phyloP scores from a whole-genome alignment of 1,140 invertebrate genomes.

The Anoplophora glabripennis region DNA sequence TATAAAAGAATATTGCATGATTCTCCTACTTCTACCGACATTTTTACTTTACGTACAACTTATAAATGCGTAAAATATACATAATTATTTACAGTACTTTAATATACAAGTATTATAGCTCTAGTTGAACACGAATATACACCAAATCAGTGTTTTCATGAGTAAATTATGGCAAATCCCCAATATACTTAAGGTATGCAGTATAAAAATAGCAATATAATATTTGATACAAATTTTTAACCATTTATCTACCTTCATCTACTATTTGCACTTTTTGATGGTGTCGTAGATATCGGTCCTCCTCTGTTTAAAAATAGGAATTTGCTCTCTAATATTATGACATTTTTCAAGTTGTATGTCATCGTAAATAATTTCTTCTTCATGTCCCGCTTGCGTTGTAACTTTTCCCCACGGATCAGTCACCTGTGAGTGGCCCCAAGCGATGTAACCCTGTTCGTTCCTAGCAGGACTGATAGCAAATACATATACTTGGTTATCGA shows the following conservation, averaged over 20 bases:
- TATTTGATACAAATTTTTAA: too few species aligned
- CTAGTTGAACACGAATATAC: too few species aligned
- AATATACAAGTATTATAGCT: too few species aligned
- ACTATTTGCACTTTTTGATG: slow-evolving; percentile 18
- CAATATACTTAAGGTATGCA: too few species aligned
- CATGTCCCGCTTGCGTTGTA: slow-evolving; percentile 63
- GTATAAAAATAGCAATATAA: too few species aligned
- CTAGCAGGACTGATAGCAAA: slow-evolving; percentile 76
- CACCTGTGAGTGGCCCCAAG: slow-evolving; percentile 85
- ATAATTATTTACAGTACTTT: too few species aligned
- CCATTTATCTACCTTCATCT: background rate
- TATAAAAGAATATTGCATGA: too few species aligned
- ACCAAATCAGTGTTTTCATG: too few species aligned
- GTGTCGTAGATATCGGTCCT: slow-evolving; percentile 80
- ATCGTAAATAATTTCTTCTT: slow-evolving; percentile 69
- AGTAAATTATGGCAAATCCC: too few species aligned
- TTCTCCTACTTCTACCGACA: too few species aligned
- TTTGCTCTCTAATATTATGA: slow-evolving; percentile 73
- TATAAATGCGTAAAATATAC: too few species aligned
- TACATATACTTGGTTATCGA: slow-evolving; percentile 84
- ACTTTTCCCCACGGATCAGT: slow-evolving; percentile 88
- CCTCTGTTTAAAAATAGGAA: slow-evolving; percentile 74
- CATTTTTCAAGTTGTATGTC: slow-evolving; percentile 77
- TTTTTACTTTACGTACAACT: too few species aligned
- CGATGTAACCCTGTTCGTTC: slow-evolving; percentile 73